Conservation (phyloP, 2,888 invertebrate genomes). For the Monopis laevigella region DNA sequence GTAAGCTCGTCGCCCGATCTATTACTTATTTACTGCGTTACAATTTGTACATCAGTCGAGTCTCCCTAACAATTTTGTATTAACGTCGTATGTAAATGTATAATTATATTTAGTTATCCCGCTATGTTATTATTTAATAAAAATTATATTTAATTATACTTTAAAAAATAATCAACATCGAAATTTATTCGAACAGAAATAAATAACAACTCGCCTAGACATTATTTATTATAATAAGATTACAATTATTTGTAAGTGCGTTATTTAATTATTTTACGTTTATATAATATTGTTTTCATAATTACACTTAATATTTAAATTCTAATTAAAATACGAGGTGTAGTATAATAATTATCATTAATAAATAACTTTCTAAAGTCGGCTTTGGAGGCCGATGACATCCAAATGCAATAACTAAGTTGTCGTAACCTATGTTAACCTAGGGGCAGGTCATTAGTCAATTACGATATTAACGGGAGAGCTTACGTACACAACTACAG, state of each 20-base stretch:
- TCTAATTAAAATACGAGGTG: constrained; percentile 64
- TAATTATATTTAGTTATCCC: constrained; percentile 38
- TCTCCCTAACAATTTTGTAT: constrained; percentile 64
- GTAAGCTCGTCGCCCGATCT: constrained; percentile 35
- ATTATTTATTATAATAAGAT: constrained; percentile 56
- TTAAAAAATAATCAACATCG: constrained; percentile 66
- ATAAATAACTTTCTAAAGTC: constrained; percentile 66
- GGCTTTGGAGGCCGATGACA: constrained; percentile 40
- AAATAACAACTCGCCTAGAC: constrained; percentile 71
- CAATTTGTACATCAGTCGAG: constrained; percentile 67
- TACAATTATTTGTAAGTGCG: constrained; percentile 65
- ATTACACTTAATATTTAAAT: constrained; percentile 59
- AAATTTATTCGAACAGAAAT: constrained; percentile 67
- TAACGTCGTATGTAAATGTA: constrained; percentile 35
- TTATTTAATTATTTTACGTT: constrained; percentile 59
- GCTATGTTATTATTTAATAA: not conserved
- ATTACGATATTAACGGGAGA: constrained; percentile 69
- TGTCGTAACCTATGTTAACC: constrained; percentile 54
- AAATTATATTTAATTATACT: constrained; percentile 30
- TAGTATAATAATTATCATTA: constrained; percentile 50
- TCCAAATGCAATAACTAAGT: not conserved
- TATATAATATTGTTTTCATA: constrained; percentile 45
- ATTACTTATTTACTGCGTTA: constrained; percentile 54
- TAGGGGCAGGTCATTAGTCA: constrained; percentile 64
- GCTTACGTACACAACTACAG: too few relatives aligned